Conservation (phyloP, 2,113 vertebrate genomes). For the Cisticola juncidis region DNA sequence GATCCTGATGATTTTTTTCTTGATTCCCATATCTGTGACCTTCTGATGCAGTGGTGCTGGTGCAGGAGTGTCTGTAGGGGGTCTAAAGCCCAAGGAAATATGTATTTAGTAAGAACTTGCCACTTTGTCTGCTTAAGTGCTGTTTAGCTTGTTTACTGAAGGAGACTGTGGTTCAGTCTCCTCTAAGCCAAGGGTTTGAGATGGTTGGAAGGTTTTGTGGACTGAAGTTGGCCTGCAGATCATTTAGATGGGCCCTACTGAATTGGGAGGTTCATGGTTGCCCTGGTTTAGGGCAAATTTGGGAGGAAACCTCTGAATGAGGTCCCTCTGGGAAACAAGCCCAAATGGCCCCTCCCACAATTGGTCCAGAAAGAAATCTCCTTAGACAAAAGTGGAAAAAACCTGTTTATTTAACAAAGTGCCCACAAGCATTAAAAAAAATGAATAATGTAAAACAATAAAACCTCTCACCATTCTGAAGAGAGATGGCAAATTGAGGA, state of each 20-base stretch:
- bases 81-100: not conserved
- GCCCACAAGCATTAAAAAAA: no score
- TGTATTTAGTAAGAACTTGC: not conserved
- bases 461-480: no score
- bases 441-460: no score
- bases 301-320: no score
- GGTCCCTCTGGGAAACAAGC: no score
- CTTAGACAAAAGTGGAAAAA: no score
- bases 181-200: fast-evolving
- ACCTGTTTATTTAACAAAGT: no score
- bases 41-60: not conserved
- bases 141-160: not conserved
- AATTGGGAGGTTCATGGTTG: not conserved
- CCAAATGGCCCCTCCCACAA: no score
- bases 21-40: not conserved
- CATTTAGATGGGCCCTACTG: not conserved
- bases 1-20: not conserved
- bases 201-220: not conserved
- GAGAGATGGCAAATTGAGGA: no score
- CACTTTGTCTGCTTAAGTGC: not conserved
- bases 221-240: not conserved
- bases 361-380: no score
- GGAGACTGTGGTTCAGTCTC: not conserved
- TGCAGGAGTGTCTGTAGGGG: not conserved
- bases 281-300: no score